Base-by-base conservation (phyloP, 2,888 invertebrate species). In the Matsumyia berberina region DNA sequence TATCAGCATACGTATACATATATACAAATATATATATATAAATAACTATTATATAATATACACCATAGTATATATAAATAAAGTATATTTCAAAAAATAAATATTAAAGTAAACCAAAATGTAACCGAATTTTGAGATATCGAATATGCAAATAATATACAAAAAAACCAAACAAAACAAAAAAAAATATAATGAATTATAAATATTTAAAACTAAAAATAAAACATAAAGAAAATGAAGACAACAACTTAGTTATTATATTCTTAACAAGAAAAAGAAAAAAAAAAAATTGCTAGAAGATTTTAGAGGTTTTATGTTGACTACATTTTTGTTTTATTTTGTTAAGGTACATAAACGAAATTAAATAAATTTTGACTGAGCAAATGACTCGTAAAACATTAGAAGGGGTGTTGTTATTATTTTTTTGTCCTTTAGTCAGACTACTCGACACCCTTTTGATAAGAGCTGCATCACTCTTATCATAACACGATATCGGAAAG, bases 381-480 rank as follows among this genome's bases (percentile, higher is more conserved):
- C 89, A 89, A 88, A 87, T 86, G 89, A 90, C 90, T 90, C 90
- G 88, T 88, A 87, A 89, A 89, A 90, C 86, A 88, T 88, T 88
- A 88, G 87, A 87, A 87, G 9, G 7, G 15, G 39, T 33, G 55
- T 76, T 37, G n/a, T 53, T 67, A 1, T 60, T 58, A 37, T 2
- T 9, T 24, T 11, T n/a, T n/a, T 39, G 5, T 5, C 1, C 37
- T 37, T n/a, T n/a, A n/a, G n/a, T n/a, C n/a, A n/a, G n/a, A n/a
- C n/a, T n/a, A n/a, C n/a, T n/a, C n/a, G n/a, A 9, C 7, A 9
- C 9, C 11, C 9, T 8, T 11, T 8, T 37, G 9, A 3, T 37
- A 8, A 8, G 35, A 0, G 35, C 9, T 9, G 9, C 35, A 2
- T 37, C 35, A 37, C 3, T 1, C n/a, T n/a, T n/a, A n/a, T n/a